Evolutionary conservation across 2,797 vertebrate genomes (phyloP).

Genomic region (Hoplostethus atlanticus): DNA sequence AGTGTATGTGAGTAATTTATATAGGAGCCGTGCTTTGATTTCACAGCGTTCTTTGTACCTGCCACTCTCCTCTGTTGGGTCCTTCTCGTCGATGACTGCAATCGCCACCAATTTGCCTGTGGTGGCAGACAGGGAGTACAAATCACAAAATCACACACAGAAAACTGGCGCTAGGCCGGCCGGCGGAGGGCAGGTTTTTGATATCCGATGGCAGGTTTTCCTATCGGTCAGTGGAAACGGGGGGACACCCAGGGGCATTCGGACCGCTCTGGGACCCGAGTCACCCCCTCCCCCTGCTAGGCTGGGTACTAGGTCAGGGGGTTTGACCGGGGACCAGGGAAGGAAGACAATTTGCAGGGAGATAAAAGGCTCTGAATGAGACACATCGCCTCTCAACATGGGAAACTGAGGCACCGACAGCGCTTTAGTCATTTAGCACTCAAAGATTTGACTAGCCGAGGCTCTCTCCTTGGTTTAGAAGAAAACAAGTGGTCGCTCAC

Average conservation of each 20-base stretch:
- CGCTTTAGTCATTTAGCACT: slow-evolving; percentile 61
- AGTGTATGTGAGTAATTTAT: slow-evolving; percentile 50
- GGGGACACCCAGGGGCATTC: no score
- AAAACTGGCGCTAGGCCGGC: background rate
- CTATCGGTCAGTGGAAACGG: no score
- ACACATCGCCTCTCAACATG: slow-evolving; percentile 50
- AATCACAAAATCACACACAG: slow-evolving; percentile 56
- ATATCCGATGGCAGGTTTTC: no score
- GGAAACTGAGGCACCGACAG: slow-evolving; percentile 6
- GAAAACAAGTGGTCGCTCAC: slow-evolving; percentile 69
- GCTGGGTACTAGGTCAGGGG: no score
- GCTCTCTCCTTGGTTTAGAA: slow-evolving; percentile 51
- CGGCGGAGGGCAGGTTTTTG: no score
- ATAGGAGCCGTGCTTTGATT: slow-evolving; percentile 53
- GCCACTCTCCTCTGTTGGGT: slow-evolving; percentile 89
- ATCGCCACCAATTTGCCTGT: slow-evolving; percentile 97
- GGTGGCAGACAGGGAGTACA: slow-evolving; percentile 66
- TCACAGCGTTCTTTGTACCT: slow-evolving; percentile 84
- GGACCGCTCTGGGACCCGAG: no score
- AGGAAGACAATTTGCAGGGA: slow-evolving; percentile 53
- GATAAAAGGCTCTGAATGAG: slow-evolving; percentile 58
- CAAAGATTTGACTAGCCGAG: slow-evolving; percentile 45
- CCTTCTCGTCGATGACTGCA: slow-evolving; percentile 95
- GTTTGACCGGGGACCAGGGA: background rate
- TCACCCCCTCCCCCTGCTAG: no score